A percentile compares a stretch with the other conserved stretches of the same genome.
phyloP scores from a whole-genome alignment of 2,113 vertebrate species.

The Larimichthys polyactis region DNA sequence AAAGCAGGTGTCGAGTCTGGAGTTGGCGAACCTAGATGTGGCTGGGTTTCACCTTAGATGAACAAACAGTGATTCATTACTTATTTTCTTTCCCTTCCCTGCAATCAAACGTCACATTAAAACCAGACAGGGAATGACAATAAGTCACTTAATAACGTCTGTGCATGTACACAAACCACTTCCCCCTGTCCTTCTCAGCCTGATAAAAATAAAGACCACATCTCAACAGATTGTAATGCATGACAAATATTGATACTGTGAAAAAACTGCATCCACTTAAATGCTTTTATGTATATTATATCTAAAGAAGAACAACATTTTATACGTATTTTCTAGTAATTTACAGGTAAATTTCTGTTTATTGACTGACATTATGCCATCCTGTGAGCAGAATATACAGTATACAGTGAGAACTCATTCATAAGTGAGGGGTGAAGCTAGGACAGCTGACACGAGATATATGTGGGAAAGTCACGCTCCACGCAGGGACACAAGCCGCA shows the following conservation, averaged over 20 bases:
- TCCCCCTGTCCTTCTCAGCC: neutral
- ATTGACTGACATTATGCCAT: neutral
- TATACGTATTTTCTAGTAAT: neutral
- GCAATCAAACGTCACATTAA: neutral
- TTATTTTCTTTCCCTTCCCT: conserved; percentile 1
- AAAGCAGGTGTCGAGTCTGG: conserved; percentile 5
- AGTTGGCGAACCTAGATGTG: neutral
- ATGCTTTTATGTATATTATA: neutral
- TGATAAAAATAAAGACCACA: conserved; percentile 29
- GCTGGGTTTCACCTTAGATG: conserved; percentile 5
- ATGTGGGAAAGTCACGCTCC: neutral
- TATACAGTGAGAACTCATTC: conserved; percentile 20
- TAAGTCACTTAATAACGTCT: conserved; percentile 30
- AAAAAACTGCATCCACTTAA: neutral
- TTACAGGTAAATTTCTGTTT: neutral
- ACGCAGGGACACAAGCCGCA: conserved; percentile 1
- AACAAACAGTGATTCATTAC: conserved; percentile 28
- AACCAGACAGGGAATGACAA: conserved; percentile 31
- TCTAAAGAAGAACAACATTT: neutral
- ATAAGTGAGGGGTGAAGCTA: conserved; percentile 11
- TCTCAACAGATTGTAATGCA: neutral
- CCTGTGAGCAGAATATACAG: neutral
- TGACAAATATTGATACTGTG: neutral
- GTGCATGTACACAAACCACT: conserved; percentile 34
- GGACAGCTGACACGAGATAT: neutral